A percentile compares a stretch with the other conserved stretches of the same genome.
These are phyloP conservation scores for Brachyptera risi DNA, from an alignment of 2,888 invertebrate genomes.

Conservation along the genomic window DNA sequence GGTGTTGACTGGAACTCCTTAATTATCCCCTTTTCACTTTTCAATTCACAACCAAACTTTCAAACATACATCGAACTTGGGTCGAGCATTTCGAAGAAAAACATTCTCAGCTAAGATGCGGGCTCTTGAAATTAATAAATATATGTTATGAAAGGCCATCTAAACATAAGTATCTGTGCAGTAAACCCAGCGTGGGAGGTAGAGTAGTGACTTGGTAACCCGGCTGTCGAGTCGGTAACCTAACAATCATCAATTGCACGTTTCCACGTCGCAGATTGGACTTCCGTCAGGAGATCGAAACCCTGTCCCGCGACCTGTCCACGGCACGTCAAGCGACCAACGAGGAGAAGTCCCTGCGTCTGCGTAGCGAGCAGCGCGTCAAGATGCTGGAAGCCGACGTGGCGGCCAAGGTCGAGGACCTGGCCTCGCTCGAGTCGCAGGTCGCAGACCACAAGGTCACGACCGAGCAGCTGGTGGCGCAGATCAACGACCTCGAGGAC, in stretches of 20 bases:
- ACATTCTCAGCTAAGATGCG: too few relatives aligned
- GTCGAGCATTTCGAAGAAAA: too few relatives aligned
- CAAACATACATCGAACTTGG: too few relatives aligned
- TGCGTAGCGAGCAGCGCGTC: conserved; percentile 52
- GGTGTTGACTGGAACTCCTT: too few relatives aligned
- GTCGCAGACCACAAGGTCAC: conserved; percentile 43
- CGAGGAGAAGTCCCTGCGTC: conserved; percentile 54
- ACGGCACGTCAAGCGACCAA: conserved; percentile 47
- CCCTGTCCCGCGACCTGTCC: conserved; percentile 48
- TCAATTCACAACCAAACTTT: too few relatives aligned
- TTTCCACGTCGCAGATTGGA: too few relatives aligned
- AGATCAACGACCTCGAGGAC: conserved; percentile 45
- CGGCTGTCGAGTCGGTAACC: neutral
- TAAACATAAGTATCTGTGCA: too few relatives aligned
- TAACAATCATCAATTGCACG: too few relatives aligned
- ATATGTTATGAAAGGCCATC: too few relatives aligned
- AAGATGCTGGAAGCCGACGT: conserved; percentile 44
- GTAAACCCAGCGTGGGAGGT: neutral
- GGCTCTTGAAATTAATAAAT: too few relatives aligned
- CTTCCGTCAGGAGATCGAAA: too few relatives aligned
- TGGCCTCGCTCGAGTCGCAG: conserved; percentile 37
- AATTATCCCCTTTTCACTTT: too few relatives aligned
- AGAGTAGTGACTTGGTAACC: neutral
- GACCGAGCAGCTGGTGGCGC: conserved; percentile 41
- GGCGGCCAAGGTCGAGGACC: conserved; percentile 40